Conservation (phyloP, 2,888 invertebrate species). For the Orthosia incerta region DNA sequence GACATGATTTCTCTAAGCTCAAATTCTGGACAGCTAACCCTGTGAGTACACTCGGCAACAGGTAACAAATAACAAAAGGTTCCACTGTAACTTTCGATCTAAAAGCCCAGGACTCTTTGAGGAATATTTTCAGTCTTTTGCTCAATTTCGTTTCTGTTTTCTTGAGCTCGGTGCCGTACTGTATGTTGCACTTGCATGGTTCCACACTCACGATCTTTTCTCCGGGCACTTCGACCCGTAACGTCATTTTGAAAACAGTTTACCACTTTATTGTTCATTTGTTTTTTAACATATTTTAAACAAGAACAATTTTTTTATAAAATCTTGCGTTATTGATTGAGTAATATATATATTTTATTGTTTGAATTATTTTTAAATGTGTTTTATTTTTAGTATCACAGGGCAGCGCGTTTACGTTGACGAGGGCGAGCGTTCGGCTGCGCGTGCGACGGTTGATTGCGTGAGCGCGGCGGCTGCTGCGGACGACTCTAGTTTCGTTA, state of each 20-base stretch:
- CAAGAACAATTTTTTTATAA: slow-evolving; percentile 35
- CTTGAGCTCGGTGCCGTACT: slow-evolving; percentile 77
- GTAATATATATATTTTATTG: slow-evolving; percentile 38
- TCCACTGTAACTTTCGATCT: slow-evolving; percentile 92
- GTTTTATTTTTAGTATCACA: slow-evolving; percentile 53
- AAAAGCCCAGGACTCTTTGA: slow-evolving; percentile 85
- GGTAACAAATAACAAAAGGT: slow-evolving; percentile 92
- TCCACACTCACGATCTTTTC: slow-evolving; percentile 85
- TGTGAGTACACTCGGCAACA: slow-evolving; percentile 92
- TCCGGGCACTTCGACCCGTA: slow-evolving; percentile 88
- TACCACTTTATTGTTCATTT: slow-evolving; percentile 82
- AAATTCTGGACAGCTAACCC: slow-evolving; percentile 91
- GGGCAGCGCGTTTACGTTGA: slow-evolving; percentile 40
- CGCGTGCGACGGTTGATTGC: slow-evolving; percentile 79
- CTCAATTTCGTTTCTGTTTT: slow-evolving; percentile 82
- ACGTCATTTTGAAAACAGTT: slow-evolving; percentile 85
- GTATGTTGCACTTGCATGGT: slow-evolving; percentile 83
- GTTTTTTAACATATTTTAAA: slow-evolving; percentile 72
- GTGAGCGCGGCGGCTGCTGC: slow-evolving; percentile 76
- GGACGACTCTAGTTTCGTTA: slow-evolving; percentile 77
- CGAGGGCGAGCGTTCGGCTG: slow-evolving; percentile 68
- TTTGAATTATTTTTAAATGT: slow-evolving; percentile 32
- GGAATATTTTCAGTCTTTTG: slow-evolving; percentile 81
- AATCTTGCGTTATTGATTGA: neutral
- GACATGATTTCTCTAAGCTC: slow-evolving; percentile 91